These are phyloP conservation scores for Pipistrellus pygmaeus DNA, from an alignment of 2,797 vertebrate species.

Conservation along the genomic window DNA sequence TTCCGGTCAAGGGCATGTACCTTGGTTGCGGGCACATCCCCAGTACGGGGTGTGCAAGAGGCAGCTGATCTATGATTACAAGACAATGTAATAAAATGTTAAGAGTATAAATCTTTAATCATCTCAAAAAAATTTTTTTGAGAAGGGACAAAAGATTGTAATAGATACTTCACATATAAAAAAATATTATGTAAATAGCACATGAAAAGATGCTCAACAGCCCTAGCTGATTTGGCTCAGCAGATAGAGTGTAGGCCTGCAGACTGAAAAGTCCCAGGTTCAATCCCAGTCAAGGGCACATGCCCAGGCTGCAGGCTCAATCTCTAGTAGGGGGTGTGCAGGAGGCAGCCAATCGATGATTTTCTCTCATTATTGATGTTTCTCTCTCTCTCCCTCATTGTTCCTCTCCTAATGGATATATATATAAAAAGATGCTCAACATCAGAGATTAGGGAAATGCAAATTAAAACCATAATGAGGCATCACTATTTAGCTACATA, in stretches of 20 bases:
- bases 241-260: too few relatives aligned
- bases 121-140: slow-evolving; percentile 1
- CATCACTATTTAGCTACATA: not conserved
- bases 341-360: not conserved
- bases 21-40: too few relatives aligned
- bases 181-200: not conserved
- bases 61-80: not conserved
- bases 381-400: not conserved
- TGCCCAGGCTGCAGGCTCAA: not conserved
- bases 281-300: not conserved
- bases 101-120: not conserved
- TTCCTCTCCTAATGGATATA: not conserved
- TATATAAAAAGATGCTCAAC: not conserved
- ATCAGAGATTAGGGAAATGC: not conserved
- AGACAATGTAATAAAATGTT: not conserved
- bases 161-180: not conserved
- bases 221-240: too few relatives aligned
- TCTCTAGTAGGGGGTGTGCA: not conserved
- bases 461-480: not conserved
- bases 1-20: too few relatives aligned
- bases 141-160: slow-evolving; percentile 42
- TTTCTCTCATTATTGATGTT: not conserved
- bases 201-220: not conserved
- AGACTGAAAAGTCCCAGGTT: not conserved
- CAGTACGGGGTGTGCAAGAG: too few relatives aligned